Evolutionary conservation across 2,113 vertebrate species (phyloP), one percentile per base, ranked within the genome.

Genomic region (Pelecanoides urinatrix): DNA sequence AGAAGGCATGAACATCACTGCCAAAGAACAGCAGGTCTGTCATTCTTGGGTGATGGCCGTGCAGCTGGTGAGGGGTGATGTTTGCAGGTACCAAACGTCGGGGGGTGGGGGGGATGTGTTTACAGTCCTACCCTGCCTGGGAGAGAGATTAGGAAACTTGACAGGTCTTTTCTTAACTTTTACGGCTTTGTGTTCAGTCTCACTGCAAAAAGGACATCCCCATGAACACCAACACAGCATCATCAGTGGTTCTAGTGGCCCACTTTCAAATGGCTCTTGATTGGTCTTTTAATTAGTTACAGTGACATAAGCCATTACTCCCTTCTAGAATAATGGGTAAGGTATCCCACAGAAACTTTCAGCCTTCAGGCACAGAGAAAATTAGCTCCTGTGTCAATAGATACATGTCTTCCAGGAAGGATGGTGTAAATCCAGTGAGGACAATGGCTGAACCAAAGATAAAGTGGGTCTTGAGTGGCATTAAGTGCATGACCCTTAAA

Each of bases 401-500:
- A 38, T 62, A 68, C 13, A 2, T n/a, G 34, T 83, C 68, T 94
- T 90, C 19, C 9, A 77, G 84, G 71, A 62, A 91, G 67, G 47
- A 82, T 56, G 74, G 62, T 88, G 62, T 36, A 73, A 90, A 94
- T 79, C 84, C 84, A 58, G 53, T 61, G 86, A 84, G 86, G 47
- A 77, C 73, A 84, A 71, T 45, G 78, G 81, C 75, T 73, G 52
- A 94, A 91, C 59, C 59, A 88, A 87, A 85, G 77, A 38, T 40
- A 76, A 94, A 96, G 59, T 63, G 90, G 97, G 94, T 97, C 92
- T 79, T 63, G 58, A 73, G 59, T 96, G 70, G 94, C 94, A 94
- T 89, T 94, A 95, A 83, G 73, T 95, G 92, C 86, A 91, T 0
- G 89, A 95, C 95, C 94, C 94, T 82, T 79, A 42, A 77, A 87